Percentiles rank a stretch among this genome's conserved stretches.
Conservation (phyloP, 2,797 vertebrate species). For the Delichon dasypus region DNA sequence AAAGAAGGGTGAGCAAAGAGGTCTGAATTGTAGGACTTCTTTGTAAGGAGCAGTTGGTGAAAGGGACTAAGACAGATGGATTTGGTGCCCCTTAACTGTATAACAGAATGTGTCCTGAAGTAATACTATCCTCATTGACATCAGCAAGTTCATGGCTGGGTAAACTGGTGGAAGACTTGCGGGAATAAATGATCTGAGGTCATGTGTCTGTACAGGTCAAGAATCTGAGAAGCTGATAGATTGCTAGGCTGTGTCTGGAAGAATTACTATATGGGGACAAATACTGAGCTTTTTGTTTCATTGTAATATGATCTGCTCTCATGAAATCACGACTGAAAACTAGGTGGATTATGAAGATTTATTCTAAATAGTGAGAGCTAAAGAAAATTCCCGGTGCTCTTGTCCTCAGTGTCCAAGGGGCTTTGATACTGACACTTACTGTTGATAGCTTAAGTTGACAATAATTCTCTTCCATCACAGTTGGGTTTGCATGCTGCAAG, state of each 20-base stretch:
- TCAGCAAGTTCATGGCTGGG: neutral
- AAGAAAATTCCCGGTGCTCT: neutral
- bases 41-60: neutral
- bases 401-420: neutral
- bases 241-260: neutral
- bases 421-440: neutral
- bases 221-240: neutral
- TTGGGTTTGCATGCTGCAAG: neutral
- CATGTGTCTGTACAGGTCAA: neutral
- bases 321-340: neutral
- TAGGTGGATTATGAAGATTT: constrained; percentile 3
- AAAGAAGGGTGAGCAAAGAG: neutral
- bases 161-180: neutral
- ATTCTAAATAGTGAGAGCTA: neutral
- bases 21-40: neutral
- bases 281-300: constrained; percentile 21
- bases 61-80: neutral
- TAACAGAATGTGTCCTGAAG: neutral
- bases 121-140: neutral
- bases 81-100: neutral
- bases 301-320: neutral
- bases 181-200: neutral
- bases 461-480: neutral
- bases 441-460: neutral
- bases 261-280: neutral